Evolutionary conservation across 2,888 invertebrate species (phyloP).

Genomic region (Hemaris fuciformis): DNA sequence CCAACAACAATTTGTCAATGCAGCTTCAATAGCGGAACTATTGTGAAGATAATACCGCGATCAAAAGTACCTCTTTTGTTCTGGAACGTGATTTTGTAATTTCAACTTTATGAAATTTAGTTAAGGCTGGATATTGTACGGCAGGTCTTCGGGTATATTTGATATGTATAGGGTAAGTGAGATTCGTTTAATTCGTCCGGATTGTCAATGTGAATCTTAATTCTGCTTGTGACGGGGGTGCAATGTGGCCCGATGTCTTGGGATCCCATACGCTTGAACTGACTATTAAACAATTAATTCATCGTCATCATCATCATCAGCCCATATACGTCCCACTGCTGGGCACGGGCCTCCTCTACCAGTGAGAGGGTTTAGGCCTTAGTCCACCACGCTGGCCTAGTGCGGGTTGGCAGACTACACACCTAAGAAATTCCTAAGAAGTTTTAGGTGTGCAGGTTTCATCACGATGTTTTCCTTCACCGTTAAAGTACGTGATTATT

Average conservation of each 20-base stretch:
- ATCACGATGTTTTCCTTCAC: too few species aligned
- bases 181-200: conserved; percentile 77
- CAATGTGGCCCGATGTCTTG: neutral
- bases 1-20: conserved; percentile 58
- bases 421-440: too few species aligned
- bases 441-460: too few species aligned
- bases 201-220: conserved; percentile 74
- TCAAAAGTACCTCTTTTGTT: conserved; percentile 70
- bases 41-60: conserved; percentile 77
- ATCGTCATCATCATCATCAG: too few species aligned
- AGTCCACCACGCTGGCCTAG: too few species aligned
- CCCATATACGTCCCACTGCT: too few species aligned
- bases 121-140: conserved; percentile 37
- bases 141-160: conserved; percentile 21
- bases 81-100: conserved; percentile 20
- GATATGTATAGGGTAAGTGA: conserved; percentile 69
- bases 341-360: too few species aligned
- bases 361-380: too few species aligned
- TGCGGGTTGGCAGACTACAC: too few species aligned
- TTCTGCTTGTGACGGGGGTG: conserved; percentile 52
- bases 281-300: too few species aligned
- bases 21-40: conserved; percentile 75
- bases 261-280: neutral
- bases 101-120: conserved; percentile 24
- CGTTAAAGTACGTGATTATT: too few species aligned